Base-by-base conservation (phyloP, 1,140 invertebrate genomes). In the Leptinotarsa defecta region DNA sequence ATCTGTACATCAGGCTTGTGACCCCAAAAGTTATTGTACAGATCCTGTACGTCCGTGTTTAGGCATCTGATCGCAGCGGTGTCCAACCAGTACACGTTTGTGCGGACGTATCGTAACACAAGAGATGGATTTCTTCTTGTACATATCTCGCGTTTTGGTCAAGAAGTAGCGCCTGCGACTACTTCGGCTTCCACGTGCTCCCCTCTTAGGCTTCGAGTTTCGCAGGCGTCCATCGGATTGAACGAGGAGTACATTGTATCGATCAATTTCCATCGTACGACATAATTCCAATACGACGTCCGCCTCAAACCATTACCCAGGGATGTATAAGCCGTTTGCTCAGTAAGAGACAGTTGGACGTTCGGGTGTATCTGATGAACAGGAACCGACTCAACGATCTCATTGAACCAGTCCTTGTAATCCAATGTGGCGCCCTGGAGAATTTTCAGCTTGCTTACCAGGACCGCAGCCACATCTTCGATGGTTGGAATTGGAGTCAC, bases 371-470 rank as follows among this genome's bases (percentile, higher is more conserved):
- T 19, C 65, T 22, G 8, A 22, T 57, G 52, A 22, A 4, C 24
- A 11, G 22, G 71, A 57, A 67, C 19, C 19, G 69, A 73, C 63
- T 74, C 74, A 6, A n/a, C 15, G 52, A 57, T n/a, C 52, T 57
- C 11, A 5, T 11, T 57, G 15, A 11, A 13, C 52, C 15, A 57
- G 15, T 57, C 80, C 1, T 80, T 79, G 27, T 85, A 86, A 1
- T 84, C 83, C 8, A 11, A 43, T 11, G 68, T 65, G 0, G 83
- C 48, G 24, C 83, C 0, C 8, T 43, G 22, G 15, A 74, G 77
- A 48, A 78, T 77, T 48, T 76, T 76, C 61, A 81, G 68, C 57
- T 72, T 68, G 19, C 34, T 71, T 3, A 20, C 43, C 6, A 52
- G 63, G 1, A 13, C 15, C 52, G 52, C 52, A n/a, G 52, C 52